These are phyloP conservation scores for Scaptodrosophila lebanonensis DNA, from an alignment of 1,140 invertebrate species.

Conservation along the genomic window DNA sequence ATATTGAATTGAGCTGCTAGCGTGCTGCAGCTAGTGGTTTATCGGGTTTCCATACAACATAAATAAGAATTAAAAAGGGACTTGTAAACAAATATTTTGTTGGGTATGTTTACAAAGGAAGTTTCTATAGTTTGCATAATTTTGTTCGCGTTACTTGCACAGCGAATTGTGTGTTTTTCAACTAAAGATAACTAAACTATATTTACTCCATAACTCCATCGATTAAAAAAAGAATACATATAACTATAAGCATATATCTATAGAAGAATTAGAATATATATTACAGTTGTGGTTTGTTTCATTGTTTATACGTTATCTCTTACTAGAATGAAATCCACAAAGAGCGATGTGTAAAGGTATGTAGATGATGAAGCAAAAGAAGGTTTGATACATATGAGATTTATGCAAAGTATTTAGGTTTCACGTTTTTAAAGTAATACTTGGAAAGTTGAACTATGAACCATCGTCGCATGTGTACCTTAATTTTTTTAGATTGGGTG, in stretches of 20 bases:
- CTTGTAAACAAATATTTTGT: slow-evolving; percentile 36
- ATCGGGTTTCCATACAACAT: slow-evolving; percentile 41
- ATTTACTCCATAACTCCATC: slow-evolving; percentile 21
- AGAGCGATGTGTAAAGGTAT: too few relatives aligned
- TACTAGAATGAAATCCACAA: too few relatives aligned
- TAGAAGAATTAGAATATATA: slow-evolving; percentile 23
- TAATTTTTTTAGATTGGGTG: too few relatives aligned
- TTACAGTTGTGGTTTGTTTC: not conserved
- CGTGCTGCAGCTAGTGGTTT: slow-evolving; percentile 25
- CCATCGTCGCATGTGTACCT: too few relatives aligned
- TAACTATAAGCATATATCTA: slow-evolving; percentile 21
- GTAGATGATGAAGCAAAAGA: too few relatives aligned
- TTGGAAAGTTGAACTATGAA: too few relatives aligned
- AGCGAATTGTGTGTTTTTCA: slow-evolving; percentile 21
- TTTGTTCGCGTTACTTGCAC: slow-evolving; percentile 57
- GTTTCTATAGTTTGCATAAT: slow-evolving; percentile 28
- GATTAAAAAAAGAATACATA: slow-evolving; percentile 44
- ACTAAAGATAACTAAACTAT: slow-evolving; percentile 25
- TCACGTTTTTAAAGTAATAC: too few relatives aligned
- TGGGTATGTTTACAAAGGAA: slow-evolving; percentile 16
- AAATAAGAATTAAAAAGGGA: slow-evolving; percentile 29
- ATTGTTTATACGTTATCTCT: too few relatives aligned
- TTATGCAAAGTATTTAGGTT: too few relatives aligned
- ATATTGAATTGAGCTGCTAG: slow-evolving; percentile 40
- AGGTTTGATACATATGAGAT: too few relatives aligned